phyloP scores from a whole-genome alignment of 2,888 invertebrate genomes.

The Unio pictorum region DNA sequence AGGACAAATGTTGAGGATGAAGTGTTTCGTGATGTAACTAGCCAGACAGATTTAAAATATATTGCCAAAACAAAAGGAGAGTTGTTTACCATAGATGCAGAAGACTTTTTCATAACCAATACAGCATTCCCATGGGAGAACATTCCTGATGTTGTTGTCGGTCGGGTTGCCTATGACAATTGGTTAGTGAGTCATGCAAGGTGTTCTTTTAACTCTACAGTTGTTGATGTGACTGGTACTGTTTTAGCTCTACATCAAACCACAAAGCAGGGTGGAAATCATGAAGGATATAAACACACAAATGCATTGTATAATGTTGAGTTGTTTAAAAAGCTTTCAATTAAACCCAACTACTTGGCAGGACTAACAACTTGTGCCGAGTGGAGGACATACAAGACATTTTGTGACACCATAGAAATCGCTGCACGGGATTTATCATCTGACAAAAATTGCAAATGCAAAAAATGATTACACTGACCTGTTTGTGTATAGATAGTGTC shows the following conservation, averaged over 20 bases:
- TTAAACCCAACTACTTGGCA: conserved; percentile 29
- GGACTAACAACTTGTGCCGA: conserved; percentile 26
- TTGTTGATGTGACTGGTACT: conserved; percentile 35
- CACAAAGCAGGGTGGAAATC: conserved; percentile 35
- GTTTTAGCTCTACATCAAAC: conserved; percentile 38
- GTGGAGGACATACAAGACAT: conserved; percentile 17
- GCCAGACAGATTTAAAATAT: conserved; percentile 11
- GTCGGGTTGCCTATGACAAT: conserved; percentile 40
- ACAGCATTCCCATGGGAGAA: conserved; percentile 32
- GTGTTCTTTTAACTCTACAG: conserved; percentile 27
- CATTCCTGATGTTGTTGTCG: conserved; percentile 33
- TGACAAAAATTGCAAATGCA: no score
- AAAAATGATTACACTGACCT: no score
- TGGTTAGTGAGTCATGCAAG: conserved; percentile 38
- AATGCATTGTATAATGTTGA: conserved; percentile 27
- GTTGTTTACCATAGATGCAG: conserved; percentile 35
- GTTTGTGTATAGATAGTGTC: no score
- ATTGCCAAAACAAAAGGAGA: conserved; percentile 16
- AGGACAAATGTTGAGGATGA: conserved; percentile 35
- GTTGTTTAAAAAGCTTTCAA: conserved; percentile 20
- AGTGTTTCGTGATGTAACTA: conserved; percentile 13
- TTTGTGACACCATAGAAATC: conserved; percentile 22
- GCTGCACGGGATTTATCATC: conserved; percentile 2
- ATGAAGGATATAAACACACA: conserved; percentile 27
- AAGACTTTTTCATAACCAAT: conserved; percentile 38